phyloP scores from a whole-genome alignment of 2,113 vertebrate genomes.

The Oxyura jamaicensis region DNA sequence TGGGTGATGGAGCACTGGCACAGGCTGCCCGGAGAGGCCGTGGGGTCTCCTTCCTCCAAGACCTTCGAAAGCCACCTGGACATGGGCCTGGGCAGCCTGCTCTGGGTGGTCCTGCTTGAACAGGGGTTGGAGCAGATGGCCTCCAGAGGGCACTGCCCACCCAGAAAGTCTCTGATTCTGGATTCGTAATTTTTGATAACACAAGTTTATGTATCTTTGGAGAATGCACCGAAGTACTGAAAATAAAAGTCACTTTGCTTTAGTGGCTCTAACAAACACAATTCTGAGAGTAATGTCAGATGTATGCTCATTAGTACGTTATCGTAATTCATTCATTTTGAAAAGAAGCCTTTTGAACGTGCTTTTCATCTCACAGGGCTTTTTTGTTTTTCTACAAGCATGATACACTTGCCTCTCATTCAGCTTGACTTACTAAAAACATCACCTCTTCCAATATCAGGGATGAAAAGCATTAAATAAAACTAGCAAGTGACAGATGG shows the following conservation, averaged over 20 bases:
- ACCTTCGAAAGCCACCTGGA: too few species aligned
- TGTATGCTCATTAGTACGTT: not conserved
- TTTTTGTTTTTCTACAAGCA: not conserved
- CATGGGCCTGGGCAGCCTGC: too few species aligned
- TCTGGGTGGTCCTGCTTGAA: too few species aligned
- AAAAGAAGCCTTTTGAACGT: not conserved
- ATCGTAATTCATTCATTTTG: not conserved
- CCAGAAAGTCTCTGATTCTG: too few species aligned
- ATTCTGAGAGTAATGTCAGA: not conserved
- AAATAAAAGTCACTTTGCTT: not conserved
- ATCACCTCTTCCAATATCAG: not conserved
- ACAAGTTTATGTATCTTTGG: not conserved
- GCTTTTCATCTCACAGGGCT: not conserved
- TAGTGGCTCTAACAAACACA: not conserved
- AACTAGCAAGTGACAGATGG: not conserved
- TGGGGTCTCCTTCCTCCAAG: too few species aligned
- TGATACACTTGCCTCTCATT: not conserved
- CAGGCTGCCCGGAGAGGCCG: too few species aligned
- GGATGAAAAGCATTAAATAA: not conserved
- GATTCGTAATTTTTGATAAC: not conserved
- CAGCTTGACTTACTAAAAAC: not conserved
- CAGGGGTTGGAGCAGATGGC: too few species aligned
- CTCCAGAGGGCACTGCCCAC: too few species aligned
- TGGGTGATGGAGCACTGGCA: too few species aligned
- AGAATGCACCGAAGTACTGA: not conserved